These are phyloP conservation scores for Nesospiza acunhae DNA, from an alignment of 2,113 vertebrate genomes.

Conservation along the genomic window DNA sequence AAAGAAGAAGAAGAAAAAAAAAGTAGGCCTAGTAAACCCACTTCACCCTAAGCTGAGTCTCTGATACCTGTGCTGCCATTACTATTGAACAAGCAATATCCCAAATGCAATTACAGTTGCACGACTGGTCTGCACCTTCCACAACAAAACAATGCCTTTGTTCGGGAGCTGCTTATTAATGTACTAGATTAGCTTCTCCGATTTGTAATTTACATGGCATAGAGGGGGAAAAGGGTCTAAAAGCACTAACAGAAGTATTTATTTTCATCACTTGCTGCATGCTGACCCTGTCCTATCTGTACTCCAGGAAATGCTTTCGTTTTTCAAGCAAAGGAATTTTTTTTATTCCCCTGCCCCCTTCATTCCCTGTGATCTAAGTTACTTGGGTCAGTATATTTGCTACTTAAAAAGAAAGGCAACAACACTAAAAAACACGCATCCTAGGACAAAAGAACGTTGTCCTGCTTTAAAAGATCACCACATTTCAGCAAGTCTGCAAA, in stretches of 20 bases:
- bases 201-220: not conserved
- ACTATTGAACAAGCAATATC: not conserved
- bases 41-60: not conserved
- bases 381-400: not conserved
- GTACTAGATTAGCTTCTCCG: not conserved
- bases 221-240: not conserved
- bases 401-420: not conserved
- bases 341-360: fast-evolving
- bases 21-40: not conserved
- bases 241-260: not conserved
- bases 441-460: not conserved
- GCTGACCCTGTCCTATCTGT: not conserved
- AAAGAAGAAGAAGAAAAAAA: not conserved
- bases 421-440: not conserved
- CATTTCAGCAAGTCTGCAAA: not conserved
- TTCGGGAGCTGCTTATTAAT: not conserved
- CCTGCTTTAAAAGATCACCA: not conserved
- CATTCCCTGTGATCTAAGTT: not conserved
- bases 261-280: not conserved
- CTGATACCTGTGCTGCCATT: not conserved
- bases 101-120: not conserved
- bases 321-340: not conserved
- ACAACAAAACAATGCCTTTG: not conserved
- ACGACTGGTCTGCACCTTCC: not conserved
- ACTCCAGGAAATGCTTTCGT: not conserved